These are phyloP conservation scores for Chanos chanos DNA, from an alignment of 2,797 vertebrate species.

Conservation along the genomic window DNA sequence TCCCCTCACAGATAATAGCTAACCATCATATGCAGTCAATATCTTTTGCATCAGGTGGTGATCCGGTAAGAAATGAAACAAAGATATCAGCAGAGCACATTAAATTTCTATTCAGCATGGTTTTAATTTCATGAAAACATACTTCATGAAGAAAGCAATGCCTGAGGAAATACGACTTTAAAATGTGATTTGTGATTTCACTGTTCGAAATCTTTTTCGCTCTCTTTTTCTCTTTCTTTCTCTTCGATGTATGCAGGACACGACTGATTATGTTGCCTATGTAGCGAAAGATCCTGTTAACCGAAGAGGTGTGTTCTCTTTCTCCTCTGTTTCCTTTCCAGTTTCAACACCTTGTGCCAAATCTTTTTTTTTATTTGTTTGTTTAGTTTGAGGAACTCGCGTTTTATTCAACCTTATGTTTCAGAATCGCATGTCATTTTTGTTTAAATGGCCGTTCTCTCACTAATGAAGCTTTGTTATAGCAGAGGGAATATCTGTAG, in stretches of 20 bases:
- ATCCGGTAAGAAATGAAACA: constrained; percentile 81
- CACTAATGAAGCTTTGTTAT: too few relatives aligned
- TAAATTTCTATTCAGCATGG: neutral
- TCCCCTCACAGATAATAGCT: constrained; percentile 87
- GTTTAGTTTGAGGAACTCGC: neutral
- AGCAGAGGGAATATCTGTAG: too few relatives aligned
- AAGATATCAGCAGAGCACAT: neutral
- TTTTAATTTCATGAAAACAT: too few relatives aligned
- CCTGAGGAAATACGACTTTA: too few relatives aligned
- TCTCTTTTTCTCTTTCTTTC: neutral
- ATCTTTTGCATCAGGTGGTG: constrained; percentile 96
- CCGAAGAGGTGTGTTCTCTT: constrained; percentile 80
- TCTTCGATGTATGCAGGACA: constrained; percentile 75
- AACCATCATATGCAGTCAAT: constrained; percentile 99
- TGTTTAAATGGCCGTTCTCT: too few relatives aligned
- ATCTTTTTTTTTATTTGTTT: too few relatives aligned
- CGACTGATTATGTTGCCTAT: constrained; percentile 94
- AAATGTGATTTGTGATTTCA: too few relatives aligned
- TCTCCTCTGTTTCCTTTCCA: too few relatives aligned
- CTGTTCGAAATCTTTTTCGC: neutral
- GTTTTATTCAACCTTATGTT: too few relatives aligned
- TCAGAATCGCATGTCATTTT: too few relatives aligned
- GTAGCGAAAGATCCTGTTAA: constrained; percentile 99
- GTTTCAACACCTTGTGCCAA: too few relatives aligned
- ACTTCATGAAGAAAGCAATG: too few relatives aligned